Conservation (phyloP, 2,797 vertebrate species). For the Erethizon dorsatum region DNA sequence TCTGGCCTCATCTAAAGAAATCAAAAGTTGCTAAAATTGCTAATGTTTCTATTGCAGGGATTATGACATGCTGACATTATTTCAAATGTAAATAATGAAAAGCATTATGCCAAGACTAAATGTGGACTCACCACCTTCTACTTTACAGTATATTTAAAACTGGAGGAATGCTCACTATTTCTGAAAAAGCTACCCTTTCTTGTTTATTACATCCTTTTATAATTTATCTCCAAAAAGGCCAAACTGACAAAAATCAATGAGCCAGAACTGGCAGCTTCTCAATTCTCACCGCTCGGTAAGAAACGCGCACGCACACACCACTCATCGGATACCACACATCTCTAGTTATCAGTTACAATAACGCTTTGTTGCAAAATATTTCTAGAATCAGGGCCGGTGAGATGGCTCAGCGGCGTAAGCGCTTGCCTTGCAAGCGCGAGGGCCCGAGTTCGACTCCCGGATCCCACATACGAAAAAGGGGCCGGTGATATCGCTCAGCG, state of each 20-base stretch:
- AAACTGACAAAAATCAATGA: conserved; percentile 50
- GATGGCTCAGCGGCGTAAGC: no score
- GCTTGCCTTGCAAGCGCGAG: no score
- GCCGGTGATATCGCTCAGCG: no score
- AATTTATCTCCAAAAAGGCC: conserved; percentile 72
- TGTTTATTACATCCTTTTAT: conserved; percentile 62
- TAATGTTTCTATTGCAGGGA: background rate
- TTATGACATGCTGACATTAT: background rate
- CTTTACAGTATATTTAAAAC: background rate
- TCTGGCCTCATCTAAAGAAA: background rate
- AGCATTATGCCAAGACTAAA: background rate
- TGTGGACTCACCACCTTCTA: background rate
- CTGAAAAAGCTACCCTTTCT: background rate
- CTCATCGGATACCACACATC: background rate
- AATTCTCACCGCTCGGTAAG: background rate
- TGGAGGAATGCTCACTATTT: background rate
- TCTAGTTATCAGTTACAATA: background rate
- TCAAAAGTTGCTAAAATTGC: background rate
- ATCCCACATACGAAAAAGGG: no score
- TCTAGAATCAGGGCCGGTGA: no score
- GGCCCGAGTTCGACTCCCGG: no score
- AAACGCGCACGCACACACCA: background rate
- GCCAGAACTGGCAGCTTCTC: conserved; percentile 51
- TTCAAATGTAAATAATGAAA: conserved; percentile 36
- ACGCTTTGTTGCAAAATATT: background rate